phyloP scores from a whole-genome alignment of 2,113 vertebrate species.

The Labeo catla region DNA sequence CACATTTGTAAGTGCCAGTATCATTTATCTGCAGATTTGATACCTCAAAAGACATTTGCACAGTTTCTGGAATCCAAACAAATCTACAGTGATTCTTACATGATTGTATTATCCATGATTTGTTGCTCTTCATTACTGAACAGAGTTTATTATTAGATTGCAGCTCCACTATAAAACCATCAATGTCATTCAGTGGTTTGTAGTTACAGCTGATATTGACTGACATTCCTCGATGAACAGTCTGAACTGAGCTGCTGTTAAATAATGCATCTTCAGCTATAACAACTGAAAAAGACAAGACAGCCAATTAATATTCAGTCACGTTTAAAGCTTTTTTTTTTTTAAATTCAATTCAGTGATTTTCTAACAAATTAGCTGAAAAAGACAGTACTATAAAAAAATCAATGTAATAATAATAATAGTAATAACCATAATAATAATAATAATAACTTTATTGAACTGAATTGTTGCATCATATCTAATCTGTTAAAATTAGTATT shows the following conservation, averaged over 20 bases:
- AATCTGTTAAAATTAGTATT: no score
- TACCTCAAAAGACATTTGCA: slow-evolving; percentile 37
- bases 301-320: background rate
- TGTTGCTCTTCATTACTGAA: background rate
- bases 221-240: background rate
- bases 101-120: background rate
- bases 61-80: slow-evolving; percentile 39
- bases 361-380: background rate
- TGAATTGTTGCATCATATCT: no score
- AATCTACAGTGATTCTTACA: slow-evolving; percentile 30
- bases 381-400: no score
- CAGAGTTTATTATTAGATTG: background rate
- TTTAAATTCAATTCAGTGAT: background rate
- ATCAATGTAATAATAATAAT: no score
- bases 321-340: background rate
- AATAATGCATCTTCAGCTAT: background rate
- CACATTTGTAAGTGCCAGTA: slow-evolving; percentile 38
- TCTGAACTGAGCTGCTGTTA: background rate
- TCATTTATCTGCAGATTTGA: slow-evolving; percentile 47
- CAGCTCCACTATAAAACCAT: background rate
- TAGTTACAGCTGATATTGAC: slow-evolving; percentile 39
- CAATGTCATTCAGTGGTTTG: background rate
- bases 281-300: background rate
- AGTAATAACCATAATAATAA: no score
- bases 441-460: no score